Base-by-base conservation (phyloP, 2,888 invertebrate species). In the Magallana nippona region DNA sequence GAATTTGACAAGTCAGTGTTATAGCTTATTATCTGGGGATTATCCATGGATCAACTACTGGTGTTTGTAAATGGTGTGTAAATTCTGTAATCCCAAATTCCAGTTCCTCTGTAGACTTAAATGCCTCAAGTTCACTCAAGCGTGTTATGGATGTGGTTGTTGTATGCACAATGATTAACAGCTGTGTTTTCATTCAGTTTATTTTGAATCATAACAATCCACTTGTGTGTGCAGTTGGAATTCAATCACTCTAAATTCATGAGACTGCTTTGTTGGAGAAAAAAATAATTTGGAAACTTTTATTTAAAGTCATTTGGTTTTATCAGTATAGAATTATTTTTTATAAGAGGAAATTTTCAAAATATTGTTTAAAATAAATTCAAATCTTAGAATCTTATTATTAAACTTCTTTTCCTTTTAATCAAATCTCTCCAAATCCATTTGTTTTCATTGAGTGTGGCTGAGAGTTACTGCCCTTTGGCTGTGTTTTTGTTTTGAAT, bases 11-110 rank as follows among this genome's bases (percentile, higher is more conserved):
- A 82, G 32, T 57, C 82, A 82, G 71, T 32, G 55, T 63, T 27
- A 58, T 22, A 58, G 78, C 82, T 78, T 57, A 77, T 82, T 78
- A 82, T 78, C 57, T 58, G 3, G 55, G 5, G 77, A 71, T 83
- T 63, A 58, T 83, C 80, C 22, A 22, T 83, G 63, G 71, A 71
- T 32, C 27, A 71, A 27, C 19, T 22, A 10, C 27, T 78, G 11
- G 32, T 78, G 55, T 78, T 19, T 44, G 19, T 79, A 57, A 79
- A 27, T 57, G 27, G 58, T 79, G 79, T 57, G n/a, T 79, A 15
- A 19, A 79, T 79, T 56, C 15, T 79, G 79, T 57, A 56, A 44
- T 44, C 44, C 27, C 17, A 44, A 1, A 44, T 78, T 60, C 27
- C 27, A 27, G 32, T 71, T 71, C 27, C 27, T 27, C 32, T 71